Conservation (phyloP, 2,797 vertebrate species). For the Gallinago solitaria region DNA sequence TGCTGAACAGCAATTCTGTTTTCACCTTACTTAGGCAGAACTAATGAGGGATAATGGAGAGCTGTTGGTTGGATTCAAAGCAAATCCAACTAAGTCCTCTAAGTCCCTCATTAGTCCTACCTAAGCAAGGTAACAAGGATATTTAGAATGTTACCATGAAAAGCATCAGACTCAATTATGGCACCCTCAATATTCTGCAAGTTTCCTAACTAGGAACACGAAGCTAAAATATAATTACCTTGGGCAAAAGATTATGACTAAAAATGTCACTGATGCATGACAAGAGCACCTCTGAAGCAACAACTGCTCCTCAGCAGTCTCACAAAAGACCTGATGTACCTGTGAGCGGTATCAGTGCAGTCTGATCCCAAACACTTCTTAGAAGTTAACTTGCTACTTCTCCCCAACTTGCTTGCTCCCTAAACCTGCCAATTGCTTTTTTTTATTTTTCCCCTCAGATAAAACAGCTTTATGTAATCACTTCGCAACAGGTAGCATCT, state of each 20-base stretch:
- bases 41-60: rapidly evolving
- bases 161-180: background rate
- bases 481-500: background rate
- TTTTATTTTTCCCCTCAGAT: background rate
- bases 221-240: background rate
- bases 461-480: background rate
- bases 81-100: background rate
- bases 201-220: background rate
- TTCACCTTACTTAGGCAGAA: background rate
- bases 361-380: background rate
- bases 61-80: background rate
- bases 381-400: background rate
- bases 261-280: background rate
- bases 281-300: background rate
- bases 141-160: background rate
- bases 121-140: background rate
- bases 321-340: background rate
- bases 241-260: background rate
- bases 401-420: background rate
- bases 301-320: background rate
- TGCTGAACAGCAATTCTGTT: background rate
- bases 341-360: background rate
- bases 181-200: background rate
- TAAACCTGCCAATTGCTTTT: background rate
- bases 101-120: background rate